These are phyloP conservation scores for Buathra laborator DNA, from an alignment of 2,888 invertebrate species.

Conservation along the genomic window DNA sequence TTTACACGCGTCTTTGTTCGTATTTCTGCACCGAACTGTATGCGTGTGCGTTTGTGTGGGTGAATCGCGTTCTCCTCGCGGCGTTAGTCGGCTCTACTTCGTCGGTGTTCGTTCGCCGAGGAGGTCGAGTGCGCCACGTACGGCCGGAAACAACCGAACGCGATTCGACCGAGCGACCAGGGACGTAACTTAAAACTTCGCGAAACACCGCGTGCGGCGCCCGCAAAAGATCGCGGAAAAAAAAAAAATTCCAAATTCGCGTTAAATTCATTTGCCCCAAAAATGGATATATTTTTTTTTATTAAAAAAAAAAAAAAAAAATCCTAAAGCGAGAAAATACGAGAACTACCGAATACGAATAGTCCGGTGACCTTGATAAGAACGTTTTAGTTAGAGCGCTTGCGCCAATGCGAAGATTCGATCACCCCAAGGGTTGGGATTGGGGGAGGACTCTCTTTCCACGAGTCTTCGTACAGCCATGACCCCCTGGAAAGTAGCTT, in stretches of 20 bases:
- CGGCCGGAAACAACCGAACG: constrained; percentile 72
- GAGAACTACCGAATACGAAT: neutral
- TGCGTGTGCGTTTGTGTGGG: constrained; percentile 37
- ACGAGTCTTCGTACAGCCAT: constrained; percentile 63
- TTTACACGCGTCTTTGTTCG: constrained; percentile 38
- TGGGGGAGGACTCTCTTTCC: constrained; percentile 65
- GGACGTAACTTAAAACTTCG: constrained; percentile 41
- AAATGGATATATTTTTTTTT: neutral
- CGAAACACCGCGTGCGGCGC: neutral
- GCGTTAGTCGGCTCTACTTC: constrained; percentile 47
- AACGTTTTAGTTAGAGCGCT: constrained; percentile 49
- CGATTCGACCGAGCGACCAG: constrained; percentile 68
- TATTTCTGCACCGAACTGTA: constrained; percentile 15
- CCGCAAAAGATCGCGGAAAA: neutral
- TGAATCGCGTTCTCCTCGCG: constrained; percentile 58
- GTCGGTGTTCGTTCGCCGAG: constrained; percentile 58
- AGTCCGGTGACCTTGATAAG: constrained; percentile 51
- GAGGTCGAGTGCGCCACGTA: constrained; percentile 71
- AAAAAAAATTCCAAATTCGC: too few species aligned
- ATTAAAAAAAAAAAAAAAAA: neutral
- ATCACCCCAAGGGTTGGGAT: constrained; percentile 74
- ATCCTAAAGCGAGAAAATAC: neutral
- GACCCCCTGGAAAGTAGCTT: constrained; percentile 81
- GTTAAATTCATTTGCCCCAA: neutral
- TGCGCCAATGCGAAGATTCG: constrained; percentile 74